Evolutionary conservation across 2,888 invertebrate species (phyloP).

Genomic region (Volucella zonaria): DNA sequence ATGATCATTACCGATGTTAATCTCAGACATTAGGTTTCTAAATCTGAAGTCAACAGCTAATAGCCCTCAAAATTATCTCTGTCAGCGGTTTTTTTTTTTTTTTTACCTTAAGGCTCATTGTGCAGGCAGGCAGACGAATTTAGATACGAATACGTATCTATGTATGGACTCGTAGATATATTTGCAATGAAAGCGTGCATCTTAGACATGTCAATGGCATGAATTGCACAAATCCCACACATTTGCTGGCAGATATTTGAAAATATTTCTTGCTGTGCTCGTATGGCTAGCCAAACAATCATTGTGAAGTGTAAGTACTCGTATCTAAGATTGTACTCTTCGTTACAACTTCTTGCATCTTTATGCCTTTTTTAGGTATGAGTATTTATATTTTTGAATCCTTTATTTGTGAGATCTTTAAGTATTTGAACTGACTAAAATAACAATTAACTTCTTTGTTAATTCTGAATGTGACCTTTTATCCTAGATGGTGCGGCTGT

Average conservation of each 20-base stretch:
- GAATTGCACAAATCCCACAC: slow-evolving; percentile 41
- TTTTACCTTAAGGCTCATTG: slow-evolving; percentile 52
- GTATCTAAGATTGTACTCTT: slow-evolving; percentile 2
- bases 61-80: slow-evolving; percentile 54
- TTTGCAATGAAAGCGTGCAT: slow-evolving; percentile 61
- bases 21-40: slow-evolving; percentile 30
- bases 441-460: too few relatives aligned
- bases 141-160: too few relatives aligned
- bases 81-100: slow-evolving; percentile 22
- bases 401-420: too few relatives aligned
- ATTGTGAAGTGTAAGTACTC: not conserved
- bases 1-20: slow-evolving; percentile 30
- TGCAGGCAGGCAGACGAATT: too few relatives aligned
- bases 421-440: too few relatives aligned
- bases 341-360: slow-evolving; percentile 20
- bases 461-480: too few relatives aligned
- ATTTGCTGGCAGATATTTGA: slow-evolving; percentile 1
- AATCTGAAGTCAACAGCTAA: slow-evolving; percentile 41
- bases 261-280: not conserved
- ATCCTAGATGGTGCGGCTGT: too few relatives aligned
- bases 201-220: slow-evolving; percentile 60
- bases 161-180: not conserved
- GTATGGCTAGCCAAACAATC: not conserved
- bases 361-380: too few relatives aligned
- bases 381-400: too few relatives aligned